Percentiles rank a stretch among this genome's conserved stretches.
These are phyloP conservation scores for Trichogramma dendrolimi DNA, from an alignment of 2,888 invertebrate genomes.

Conservation along the genomic window DNA sequence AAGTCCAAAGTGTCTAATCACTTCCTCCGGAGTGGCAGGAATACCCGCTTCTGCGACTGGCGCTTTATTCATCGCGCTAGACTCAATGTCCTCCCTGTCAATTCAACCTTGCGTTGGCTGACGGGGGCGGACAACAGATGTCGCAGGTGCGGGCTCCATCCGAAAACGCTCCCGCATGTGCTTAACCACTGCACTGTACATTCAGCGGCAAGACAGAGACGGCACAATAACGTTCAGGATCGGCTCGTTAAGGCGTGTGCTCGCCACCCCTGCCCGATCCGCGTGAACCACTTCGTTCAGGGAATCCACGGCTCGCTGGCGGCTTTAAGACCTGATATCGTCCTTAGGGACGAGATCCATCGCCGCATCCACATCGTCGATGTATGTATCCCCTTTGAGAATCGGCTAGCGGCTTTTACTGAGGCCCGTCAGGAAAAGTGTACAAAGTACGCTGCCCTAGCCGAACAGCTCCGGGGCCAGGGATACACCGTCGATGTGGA, in stretches of 20 bases:
- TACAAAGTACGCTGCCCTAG: constrained; percentile 33
- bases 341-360: constrained; percentile 30
- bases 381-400: constrained; percentile 42
- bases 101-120: constrained; percentile 23
- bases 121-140: constrained; percentile 34
- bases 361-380: constrained; percentile 36
- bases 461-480: constrained; percentile 24
- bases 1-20: too few relatives aligned
- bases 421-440: constrained; percentile 34
- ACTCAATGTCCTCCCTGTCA: constrained; percentile 26
- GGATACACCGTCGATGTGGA: constrained; percentile 24
- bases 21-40: constrained; percentile 22
- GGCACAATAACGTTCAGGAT: constrained; percentile 32
- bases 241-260: constrained; percentile 29
- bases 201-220: constrained; percentile 36
- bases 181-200: constrained; percentile 42
- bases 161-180: too few relatives aligned
- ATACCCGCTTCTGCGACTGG: constrained; percentile 41
- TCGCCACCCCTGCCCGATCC: constrained; percentile 14
- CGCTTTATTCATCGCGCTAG: constrained; percentile 45
- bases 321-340: constrained; percentile 29
- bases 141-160: constrained; percentile 34
- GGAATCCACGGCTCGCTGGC: constrained; percentile 21
- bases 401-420: constrained; percentile 31
- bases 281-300: constrained; percentile 26